These are phyloP conservation scores for Monopis laevigella DNA, from an alignment of 2,888 invertebrate genomes.

Conservation along the genomic window DNA sequence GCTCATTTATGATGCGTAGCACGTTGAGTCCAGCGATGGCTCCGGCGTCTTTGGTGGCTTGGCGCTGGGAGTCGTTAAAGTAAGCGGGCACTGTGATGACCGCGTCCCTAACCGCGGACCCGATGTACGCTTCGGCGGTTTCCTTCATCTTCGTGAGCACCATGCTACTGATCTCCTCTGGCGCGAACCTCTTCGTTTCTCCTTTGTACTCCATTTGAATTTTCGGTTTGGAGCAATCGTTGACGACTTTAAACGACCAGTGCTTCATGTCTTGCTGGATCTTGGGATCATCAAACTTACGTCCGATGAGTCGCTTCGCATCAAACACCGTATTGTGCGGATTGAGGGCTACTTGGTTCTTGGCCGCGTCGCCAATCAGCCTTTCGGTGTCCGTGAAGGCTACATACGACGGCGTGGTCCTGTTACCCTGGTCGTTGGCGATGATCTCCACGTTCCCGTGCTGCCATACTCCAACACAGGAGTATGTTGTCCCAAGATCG, in stretches of 20 bases:
- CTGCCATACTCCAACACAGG: conserved; percentile 78
- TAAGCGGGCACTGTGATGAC: conserved; percentile 86
- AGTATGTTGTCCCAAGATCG: conserved; percentile 61
- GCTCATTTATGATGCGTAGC: conserved; percentile 84
- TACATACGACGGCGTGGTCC: conserved; percentile 71
- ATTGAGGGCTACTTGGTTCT: conserved; percentile 72
- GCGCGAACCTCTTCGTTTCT: conserved; percentile 69
- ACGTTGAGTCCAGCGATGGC: conserved; percentile 79
- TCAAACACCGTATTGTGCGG: conserved; percentile 81
- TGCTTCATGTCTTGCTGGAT: conserved; percentile 82
- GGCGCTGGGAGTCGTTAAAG: conserved; percentile 76
- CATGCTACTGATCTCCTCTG: conserved; percentile 79
- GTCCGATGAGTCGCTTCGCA: conserved; percentile 83
- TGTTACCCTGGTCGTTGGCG: conserved; percentile 67
- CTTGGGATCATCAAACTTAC: conserved; percentile 76
- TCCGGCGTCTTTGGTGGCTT: conserved; percentile 86
- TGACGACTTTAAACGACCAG: conserved; percentile 83
- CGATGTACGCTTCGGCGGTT: conserved; percentile 68
- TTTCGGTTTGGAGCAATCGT: conserved; percentile 72
- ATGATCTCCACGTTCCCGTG: conserved; percentile 77
- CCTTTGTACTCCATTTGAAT: conserved; percentile 72
- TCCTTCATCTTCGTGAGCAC: conserved; percentile 66
- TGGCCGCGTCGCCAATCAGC: conserved; percentile 66
- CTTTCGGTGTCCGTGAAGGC: conserved; percentile 68
- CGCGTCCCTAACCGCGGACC: conserved; percentile 72